phyloP scores from a whole-genome alignment of 2,888 invertebrate species.

The Glaucopsyche alexis region DNA sequence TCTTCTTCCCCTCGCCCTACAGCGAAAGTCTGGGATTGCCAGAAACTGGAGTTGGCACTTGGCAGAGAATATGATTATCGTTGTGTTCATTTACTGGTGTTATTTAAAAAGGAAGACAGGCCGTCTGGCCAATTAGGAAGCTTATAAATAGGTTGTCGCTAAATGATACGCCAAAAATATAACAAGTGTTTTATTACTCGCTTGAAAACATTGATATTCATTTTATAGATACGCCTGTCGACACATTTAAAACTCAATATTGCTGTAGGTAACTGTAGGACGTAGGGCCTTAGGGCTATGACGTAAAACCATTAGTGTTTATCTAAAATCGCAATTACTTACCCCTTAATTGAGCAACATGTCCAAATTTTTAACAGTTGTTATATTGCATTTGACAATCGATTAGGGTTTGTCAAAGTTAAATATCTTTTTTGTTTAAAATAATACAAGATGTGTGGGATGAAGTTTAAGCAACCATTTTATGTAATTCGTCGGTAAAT shows the following conservation, averaged over 20 bases:
- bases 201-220: not conserved
- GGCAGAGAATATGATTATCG: no score
- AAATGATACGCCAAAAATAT: conserved; percentile 13
- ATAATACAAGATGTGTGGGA: not conserved
- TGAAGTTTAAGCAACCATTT: not conserved
- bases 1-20: no score
- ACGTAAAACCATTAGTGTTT: not conserved
- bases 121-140: conserved; percentile 8
- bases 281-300: not conserved
- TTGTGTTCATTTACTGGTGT: no score
- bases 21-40: no score
- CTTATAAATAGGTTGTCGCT: conserved; percentile 3
- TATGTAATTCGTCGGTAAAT: not conserved
- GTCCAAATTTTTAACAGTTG: not conserved
- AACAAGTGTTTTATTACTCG: not conserved
- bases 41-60: no score
- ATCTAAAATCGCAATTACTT: conserved; percentile 2
- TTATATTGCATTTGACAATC: conserved; percentile 7
- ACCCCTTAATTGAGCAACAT: not conserved
- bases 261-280: no score
- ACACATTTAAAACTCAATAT: not conserved
- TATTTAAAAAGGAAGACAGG: not conserved
- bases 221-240: not conserved
- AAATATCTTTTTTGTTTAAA: not conserved
- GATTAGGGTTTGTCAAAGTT: not conserved